Conservation (phyloP, 2,888 invertebrate genomes). For the Julus scanicus region DNA sequence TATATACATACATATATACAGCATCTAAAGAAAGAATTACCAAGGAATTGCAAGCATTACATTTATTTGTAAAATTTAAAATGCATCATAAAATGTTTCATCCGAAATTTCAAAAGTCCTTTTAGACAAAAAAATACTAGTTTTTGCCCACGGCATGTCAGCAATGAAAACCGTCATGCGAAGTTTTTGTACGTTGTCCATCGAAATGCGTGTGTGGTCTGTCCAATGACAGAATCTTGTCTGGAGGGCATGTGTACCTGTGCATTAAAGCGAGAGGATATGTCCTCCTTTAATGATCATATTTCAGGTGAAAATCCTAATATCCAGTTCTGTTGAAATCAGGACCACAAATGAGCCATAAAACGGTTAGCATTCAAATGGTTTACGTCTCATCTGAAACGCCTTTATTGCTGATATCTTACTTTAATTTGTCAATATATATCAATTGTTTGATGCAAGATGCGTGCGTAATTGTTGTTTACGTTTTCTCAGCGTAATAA, state of each 20-base stretch:
- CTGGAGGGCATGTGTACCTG: not conserved
- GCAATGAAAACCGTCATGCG: not conserved
- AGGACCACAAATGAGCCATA: constrained; percentile 28
- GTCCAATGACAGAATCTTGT: not conserved
- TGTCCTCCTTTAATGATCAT: constrained; percentile 23
- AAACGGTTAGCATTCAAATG: not conserved
- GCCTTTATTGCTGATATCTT: constrained; percentile 10
- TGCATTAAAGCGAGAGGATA: constrained; percentile 5
- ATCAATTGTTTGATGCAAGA: not conserved
- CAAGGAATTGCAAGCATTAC: not conserved
- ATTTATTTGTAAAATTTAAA: not conserved
- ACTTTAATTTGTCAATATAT: constrained; percentile 32
- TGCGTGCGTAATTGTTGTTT: not conserved
- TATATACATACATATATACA: no score
- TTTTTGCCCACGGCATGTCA: not conserved
- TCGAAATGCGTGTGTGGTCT: constrained; percentile 23
- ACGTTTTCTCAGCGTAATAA: not conserved
- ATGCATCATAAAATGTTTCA: not conserved
- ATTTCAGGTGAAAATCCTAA: constrained; percentile 11
- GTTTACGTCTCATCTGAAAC: constrained; percentile 18
- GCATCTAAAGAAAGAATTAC: no score
- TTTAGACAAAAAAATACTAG: not conserved
- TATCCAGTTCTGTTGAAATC: not conserved
- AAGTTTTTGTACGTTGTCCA: not conserved
- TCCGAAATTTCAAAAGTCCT: not conserved